Evolutionary conservation across 2,888 invertebrate genomes (phyloP), one percentile per base, ranked within the genome.

Genomic region (Lasius platythorax): DNA sequence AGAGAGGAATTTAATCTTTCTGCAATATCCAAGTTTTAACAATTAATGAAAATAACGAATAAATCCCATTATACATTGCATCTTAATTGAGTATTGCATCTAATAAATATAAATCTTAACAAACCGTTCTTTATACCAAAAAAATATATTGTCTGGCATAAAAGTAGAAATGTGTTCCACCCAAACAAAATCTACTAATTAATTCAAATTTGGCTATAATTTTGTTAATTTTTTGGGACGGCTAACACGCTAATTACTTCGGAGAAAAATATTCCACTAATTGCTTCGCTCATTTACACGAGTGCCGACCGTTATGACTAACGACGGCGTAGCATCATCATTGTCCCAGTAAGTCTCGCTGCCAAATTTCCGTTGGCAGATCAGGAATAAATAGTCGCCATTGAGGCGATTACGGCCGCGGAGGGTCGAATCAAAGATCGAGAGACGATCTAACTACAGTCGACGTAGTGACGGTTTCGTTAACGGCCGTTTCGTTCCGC

Each of bases 281-380:
- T 89, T 86, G 72, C 23, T 18, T 37, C 68, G 33, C 75, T 81
- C 58, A 66, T 81, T 61, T 63, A 9, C 18, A 43, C 58, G 23
- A 67, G 58, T 15, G 23, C 53, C 61, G 56, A 64, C 56, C 50
- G 84, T 76, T 63, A 74, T 50, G 63, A 58, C 46, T 33, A 15
- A 37, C 70, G 83, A 18, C 18, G 50, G 50, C 33, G 56, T n/a
- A 43, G n/a, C 37, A 15, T 67, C 53, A n/a, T 67, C 53, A 40
- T 67, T 63, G 74, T 40, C 76, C 53, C 75, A 67, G 33, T 82
- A 82, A 67, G 63, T 30, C 53, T n/a, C 82, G 33, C 61, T 90
- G 89, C 90, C 91, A 91, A 91, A 90, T 88, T 87, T 81, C 83
- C 79, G 40, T 88, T 92, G 92, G 91, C 92, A 91, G 43, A 61